A percentile compares a stretch with the other conserved stretches of the same genome.
phyloP scores from a whole-genome alignment of 2,888 invertebrate species.

The Candidula unifasciata region DNA sequence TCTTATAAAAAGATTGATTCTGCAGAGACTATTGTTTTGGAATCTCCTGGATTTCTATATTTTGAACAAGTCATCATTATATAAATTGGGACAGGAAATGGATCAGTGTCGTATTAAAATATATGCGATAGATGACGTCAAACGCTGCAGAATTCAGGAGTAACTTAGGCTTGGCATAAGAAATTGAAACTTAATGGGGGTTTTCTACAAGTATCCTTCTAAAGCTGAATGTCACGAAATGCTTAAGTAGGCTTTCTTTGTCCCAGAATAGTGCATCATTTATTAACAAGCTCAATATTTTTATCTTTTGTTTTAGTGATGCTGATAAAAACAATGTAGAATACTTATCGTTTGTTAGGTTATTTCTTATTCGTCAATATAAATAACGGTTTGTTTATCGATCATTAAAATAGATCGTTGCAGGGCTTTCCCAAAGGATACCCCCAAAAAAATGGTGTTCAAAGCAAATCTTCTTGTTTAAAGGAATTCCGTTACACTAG shows the following conservation, averaged over 20 bases:
- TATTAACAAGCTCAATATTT: too few relatives aligned
- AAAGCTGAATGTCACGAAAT: neutral
- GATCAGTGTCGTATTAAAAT: neutral
- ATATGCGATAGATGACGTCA: constrained; percentile 2
- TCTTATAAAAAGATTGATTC: neutral
- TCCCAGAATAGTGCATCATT: neutral
- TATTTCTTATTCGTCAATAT: too few relatives aligned
- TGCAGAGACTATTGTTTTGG: neutral
- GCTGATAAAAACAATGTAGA: too few relatives aligned
- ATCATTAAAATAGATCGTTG: neutral
- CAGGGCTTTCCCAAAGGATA: neutral
- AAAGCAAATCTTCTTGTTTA: neutral
- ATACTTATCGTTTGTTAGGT: too few relatives aligned
- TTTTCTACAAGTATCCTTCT: neutral
- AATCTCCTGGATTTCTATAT: constrained; percentile 4
- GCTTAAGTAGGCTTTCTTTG: neutral
- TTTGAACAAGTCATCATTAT: neutral
- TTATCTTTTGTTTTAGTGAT: too few relatives aligned
- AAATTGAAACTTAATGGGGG: neutral
- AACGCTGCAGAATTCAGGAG: neutral
- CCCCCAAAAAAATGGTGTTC: neutral
- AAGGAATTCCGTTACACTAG: too few relatives aligned
- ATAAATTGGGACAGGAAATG: constrained; percentile 6
- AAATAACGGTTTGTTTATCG: neutral
- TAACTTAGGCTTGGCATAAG: neutral